Base-by-base conservation (phyloP, 2,797 vertebrate genomes). In the Decapterus maruadsi region DNA sequence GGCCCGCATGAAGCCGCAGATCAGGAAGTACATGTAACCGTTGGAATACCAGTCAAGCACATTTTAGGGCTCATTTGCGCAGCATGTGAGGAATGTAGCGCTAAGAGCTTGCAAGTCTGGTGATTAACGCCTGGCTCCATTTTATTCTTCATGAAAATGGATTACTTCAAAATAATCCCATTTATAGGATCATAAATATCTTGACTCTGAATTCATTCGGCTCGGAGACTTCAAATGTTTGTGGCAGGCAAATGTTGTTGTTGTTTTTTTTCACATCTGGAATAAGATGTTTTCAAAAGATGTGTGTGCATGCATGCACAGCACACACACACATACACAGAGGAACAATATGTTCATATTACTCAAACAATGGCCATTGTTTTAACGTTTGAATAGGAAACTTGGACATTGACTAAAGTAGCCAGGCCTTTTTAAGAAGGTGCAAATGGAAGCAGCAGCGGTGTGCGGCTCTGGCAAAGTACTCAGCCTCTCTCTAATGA, bases 111-210 rank as follows among this genome's bases (percentile, higher is more conserved):
- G 76, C 60, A 58, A 65, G 75, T 83, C 69, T 76, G 77, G 85
- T 90, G 87, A 94, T 92, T 86, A 93, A 87, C 60, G 70, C 80
- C 68, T 68, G 72, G 68, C 82, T 81, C 69, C 31, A 4, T 85
- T 91, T 87, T 85, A 80, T 87, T 88, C 61, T 72, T 76, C 62
- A 56, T 70, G 67, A 86, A 90, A 90, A 87, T 87, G 73, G 82
- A 90, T 93, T 86, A 85, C 87, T 85, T 91, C 58, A 87, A 92
- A 91, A 90, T 86, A 90, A 91, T 89, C 87, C 86, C 76, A 91
- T 94, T 93, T 92, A 91, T 81, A 79, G 68, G 71, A 66, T 90
- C 89, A 84, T 90, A 93, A 92, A 93, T 91, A 88, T 90, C 68
- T 87, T 65, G 64, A 83, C 46, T 78, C 64, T 71, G 78, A 69